Conservation (phyloP, 2,797 vertebrate genomes). For the Pseudocheirus occidentalis region DNA sequence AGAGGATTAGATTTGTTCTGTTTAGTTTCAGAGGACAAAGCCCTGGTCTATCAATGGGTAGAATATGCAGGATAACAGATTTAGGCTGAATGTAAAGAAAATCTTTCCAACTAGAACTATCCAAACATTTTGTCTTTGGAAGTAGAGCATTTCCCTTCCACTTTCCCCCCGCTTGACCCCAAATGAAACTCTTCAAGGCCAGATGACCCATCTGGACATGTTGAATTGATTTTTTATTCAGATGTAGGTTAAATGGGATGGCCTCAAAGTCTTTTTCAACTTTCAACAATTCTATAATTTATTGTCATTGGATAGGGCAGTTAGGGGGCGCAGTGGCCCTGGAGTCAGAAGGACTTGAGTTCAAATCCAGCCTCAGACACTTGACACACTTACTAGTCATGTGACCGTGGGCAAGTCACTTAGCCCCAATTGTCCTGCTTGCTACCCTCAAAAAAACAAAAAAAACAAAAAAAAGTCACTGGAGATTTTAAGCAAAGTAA, state of each 20-base stretch:
- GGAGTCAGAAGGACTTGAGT: too few species aligned
- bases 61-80: not conserved
- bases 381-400: too few species aligned
- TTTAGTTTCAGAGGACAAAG: not conserved
- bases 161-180: accelerated
- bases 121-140: not conserved
- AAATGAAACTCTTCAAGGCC: not conserved
- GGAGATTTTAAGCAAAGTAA: not conserved
- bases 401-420: too few species aligned
- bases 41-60: not conserved
- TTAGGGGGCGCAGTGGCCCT: too few species aligned
- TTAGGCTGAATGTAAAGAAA: not conserved
- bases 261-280: not conserved
- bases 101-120: not conserved
- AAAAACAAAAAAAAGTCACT: not conserved
- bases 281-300: not conserved
- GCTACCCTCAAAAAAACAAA: too few species aligned
- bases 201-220: not conserved
- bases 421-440: too few species aligned
- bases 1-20: not conserved
- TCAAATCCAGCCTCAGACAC: too few species aligned
- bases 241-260: not conserved
- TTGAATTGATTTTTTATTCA: not conserved
- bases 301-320: not conserved
- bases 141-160: not conserved